Percentiles rank a stretch among this genome's conserved stretches.
Conservation (phyloP, 2,888 invertebrate genomes). For the Euplexia lucipara region DNA sequence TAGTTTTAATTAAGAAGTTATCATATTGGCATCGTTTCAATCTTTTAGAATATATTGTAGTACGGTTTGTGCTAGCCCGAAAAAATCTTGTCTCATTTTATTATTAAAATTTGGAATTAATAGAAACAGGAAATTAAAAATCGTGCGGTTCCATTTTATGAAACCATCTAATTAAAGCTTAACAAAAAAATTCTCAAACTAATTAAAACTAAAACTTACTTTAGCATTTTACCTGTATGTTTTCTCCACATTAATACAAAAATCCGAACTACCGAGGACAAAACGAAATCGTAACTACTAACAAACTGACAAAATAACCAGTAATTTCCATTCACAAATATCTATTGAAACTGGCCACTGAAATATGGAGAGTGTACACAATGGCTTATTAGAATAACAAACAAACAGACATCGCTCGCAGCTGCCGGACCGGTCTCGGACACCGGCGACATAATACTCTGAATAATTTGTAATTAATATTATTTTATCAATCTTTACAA, state of each 20-base stretch:
- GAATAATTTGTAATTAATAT: constrained; percentile 58
- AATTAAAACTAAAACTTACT: too few relatives aligned
- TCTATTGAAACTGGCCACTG: constrained; percentile 67
- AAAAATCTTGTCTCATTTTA: too few relatives aligned
- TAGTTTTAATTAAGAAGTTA: background rate
- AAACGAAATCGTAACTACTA: constrained; percentile 20
- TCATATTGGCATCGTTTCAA: background rate
- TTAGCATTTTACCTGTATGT: background rate
- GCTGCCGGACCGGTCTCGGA: constrained; percentile 83
- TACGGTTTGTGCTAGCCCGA: background rate
- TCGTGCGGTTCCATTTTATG: too few relatives aligned
- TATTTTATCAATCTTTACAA: constrained; percentile 50
- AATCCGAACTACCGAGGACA: background rate
- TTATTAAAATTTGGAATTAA: too few relatives aligned
- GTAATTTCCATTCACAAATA: constrained; percentile 62
- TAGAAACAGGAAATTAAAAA: too few relatives aligned
- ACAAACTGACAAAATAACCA: constrained; percentile 57
- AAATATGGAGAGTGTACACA: constrained; percentile 64
- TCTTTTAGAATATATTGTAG: background rate
- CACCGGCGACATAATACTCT: constrained; percentile 46
- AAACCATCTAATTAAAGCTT: too few relatives aligned
- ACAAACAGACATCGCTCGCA: constrained; percentile 70
- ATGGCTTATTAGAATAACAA: constrained; percentile 75
- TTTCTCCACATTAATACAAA: background rate
- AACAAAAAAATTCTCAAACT: too few relatives aligned